Base-by-base conservation (phyloP, 2,797 vertebrate genomes). In the Liasis olivaceus region DNA sequence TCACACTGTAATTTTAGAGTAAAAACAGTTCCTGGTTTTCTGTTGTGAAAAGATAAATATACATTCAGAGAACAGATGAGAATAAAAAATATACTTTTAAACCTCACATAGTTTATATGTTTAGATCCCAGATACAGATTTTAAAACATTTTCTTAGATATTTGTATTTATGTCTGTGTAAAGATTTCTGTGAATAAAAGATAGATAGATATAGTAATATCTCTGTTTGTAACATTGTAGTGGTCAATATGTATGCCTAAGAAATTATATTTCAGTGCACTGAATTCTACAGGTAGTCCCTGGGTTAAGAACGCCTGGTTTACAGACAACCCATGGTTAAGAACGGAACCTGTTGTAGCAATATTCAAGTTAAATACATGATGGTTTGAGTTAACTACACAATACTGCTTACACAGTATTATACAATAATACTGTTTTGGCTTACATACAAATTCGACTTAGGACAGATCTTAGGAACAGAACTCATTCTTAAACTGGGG, bases 1-100 rank as follows among this genome's bases (percentile, higher is more conserved):
- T 93, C 26, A 90, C 59, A 51, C 89, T 94, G 91, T 91, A 72
- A 90, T 91, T 96, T 96, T 91, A 15, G 24, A 95, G 47, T 91
- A 92, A 58, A 26, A 84, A 8, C 69, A 95, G 26, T 92, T 95
- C 56, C 58, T 89, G 1, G 85, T 95, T 72, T 92, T 94, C 12
- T 89, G 89, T 94, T 24, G 9, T 42, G 3, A 69, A 14, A 94
- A 84, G 94, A 85, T 90, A 84, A 81, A 59, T 87, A 88, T 59
- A 58, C 51, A 36, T 58, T 72, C 93, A 26, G 88, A 92, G 28
- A 88, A 62, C 77, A 14, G 51, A 15, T 90, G 94, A 58, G 26
- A 60, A 92, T 85, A 42, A 88, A 92, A 2, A 51, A 1, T 20
- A 28, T 92, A 56, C 89, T 92, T 92, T 60, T 85, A 58, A 95